Evolutionary conservation across 2,888 invertebrate genomes (phyloP), one percentile per base, ranked within the genome.

Genomic region (Heliconius hortense): DNA sequence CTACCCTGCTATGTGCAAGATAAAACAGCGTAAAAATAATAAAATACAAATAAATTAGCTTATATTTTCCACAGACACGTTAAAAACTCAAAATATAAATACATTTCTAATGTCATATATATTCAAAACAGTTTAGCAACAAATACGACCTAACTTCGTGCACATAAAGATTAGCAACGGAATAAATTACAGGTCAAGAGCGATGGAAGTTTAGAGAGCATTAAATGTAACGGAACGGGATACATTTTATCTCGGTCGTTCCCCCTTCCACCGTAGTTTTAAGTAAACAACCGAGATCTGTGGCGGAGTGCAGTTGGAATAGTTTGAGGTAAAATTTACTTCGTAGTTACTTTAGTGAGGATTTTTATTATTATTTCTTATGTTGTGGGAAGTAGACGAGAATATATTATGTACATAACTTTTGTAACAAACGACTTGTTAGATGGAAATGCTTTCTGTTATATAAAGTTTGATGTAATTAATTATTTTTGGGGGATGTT

Each of bases 281-380:
- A 87, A 88, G 89, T 89, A 88, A 90, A 90, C 87, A 89, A 88
- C 80, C 80, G 81, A 83, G 83, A 84, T 84, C 83, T 86, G 85
- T 83, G 84, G 85, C 80, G 77, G 83, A 84, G 82, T 84, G 82
- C 81, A 84, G 85, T 88, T 86, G 84, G 88, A 90, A 89, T 89
- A 79, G 83, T 84, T 79, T 87, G 87, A 88, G 86, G 82, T 80
- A 81, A 86, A 86, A 86, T 87, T 84, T 85, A 87, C 86, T 85
- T 85, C 82, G 81, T 84, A 83, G 82, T 81, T 81, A 83, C 83
- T 35, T 35, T 35, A 84, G 83, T 81, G 80, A 66, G 76, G 81
- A 86, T 83, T 66, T 66, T 66, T 66, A 64, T 64, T 62, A 62
- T 62, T n/a, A 66, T 66, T 66, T 66, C 39, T 64, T 66, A 66